These are phyloP conservation scores for Rhizoglyphus robini DNA, from an alignment of 1,140 invertebrate species.

Conservation along the genomic window DNA sequence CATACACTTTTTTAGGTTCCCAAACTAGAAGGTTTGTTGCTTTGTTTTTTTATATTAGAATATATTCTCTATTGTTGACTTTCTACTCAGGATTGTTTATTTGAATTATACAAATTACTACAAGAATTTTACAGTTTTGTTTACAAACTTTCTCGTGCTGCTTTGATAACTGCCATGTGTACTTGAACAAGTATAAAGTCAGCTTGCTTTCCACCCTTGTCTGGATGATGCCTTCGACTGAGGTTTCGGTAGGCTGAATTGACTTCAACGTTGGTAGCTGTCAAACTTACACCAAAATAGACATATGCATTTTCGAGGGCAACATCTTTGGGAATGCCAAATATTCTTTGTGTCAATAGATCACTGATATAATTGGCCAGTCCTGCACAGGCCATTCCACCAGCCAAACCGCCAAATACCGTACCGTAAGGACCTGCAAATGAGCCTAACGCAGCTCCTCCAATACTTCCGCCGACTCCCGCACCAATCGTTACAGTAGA, in stretches of 20 bases:
- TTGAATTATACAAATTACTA: no score
- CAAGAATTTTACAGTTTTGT: no score
- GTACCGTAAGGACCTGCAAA: not conserved
- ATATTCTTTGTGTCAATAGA: not conserved
- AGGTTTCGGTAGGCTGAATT: not conserved
- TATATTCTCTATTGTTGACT: no score
- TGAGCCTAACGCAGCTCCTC: constrained; percentile 2
- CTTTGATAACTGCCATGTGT: no score
- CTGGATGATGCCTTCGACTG: not conserved
- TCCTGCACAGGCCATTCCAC: not conserved
- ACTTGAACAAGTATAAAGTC: no score
- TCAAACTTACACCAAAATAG: not conserved
- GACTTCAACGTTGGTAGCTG: not conserved
- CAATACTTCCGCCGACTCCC: not conserved
- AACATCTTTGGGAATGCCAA: not conserved
- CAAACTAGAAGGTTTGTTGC: no score
- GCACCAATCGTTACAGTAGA: not conserved
- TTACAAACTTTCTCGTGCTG: no score
- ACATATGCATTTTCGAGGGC: not conserved
- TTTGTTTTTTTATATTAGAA: no score
- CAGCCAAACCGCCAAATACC: not conserved
- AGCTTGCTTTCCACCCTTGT: constrained; percentile 11
- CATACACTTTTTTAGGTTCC: no score
- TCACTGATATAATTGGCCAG: not conserved
- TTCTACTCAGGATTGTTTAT: no score